A percentile compares a stretch with the other conserved stretches of the same genome.
Evolutionary conservation across 2,113 vertebrate genomes (phyloP).

Genomic region (Ariopsis seemanni): DNA sequence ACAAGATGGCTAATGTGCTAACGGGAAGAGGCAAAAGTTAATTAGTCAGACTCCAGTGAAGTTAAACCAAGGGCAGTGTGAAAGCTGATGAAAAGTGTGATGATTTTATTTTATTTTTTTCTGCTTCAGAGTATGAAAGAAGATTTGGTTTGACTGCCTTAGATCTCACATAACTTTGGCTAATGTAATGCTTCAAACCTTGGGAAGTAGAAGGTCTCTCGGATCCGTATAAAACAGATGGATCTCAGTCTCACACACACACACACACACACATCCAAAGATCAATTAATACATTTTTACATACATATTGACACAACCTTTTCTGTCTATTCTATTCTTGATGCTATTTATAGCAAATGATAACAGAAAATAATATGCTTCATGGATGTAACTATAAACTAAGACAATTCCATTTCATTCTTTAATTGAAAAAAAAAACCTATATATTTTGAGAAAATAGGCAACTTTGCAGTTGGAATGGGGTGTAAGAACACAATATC

Average conservation of each 20-base stretch:
- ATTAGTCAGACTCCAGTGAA: constrained; percentile 6
- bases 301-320: background rate
- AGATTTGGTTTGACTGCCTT: background rate
- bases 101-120: background rate
- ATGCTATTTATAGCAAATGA: background rate
- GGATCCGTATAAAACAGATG: background rate
- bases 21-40: constrained; percentile 23
- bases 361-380: background rate
- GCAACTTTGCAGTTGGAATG: background rate
- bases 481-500: background rate
- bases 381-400: background rate
- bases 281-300: background rate
- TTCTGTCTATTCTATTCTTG: background rate
- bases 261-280: background rate
- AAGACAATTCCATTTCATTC: background rate
- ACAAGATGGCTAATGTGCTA: constrained; percentile 33
- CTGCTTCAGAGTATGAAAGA: background rate
- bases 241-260: background rate
- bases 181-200: background rate
- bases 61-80: constrained; percentile 30
- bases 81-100: constrained; percentile 25
- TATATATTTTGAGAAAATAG: background rate
- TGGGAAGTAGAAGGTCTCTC: background rate
- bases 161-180: background rate
- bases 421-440: background rate